These are phyloP conservation scores for Dendrolimus houi DNA, from an alignment of 2,888 invertebrate genomes.

Conservation along the genomic window DNA sequence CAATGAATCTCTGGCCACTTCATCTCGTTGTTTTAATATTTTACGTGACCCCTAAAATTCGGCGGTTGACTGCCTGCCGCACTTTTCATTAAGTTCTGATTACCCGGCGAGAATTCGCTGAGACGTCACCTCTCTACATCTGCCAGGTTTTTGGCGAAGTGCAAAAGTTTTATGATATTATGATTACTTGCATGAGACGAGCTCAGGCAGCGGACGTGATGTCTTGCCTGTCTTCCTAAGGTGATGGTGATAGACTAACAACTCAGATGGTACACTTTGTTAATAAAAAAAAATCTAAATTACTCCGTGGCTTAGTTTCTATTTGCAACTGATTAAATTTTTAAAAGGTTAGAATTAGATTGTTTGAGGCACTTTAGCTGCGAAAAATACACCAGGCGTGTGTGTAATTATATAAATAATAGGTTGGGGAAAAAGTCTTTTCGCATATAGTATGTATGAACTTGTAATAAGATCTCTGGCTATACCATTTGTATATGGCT, in stretches of 20 bases:
- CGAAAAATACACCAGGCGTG: too few relatives aligned
- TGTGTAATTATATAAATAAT: too few relatives aligned
- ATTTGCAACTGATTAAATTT: too few relatives aligned
- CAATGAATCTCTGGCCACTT: slow-evolving; percentile 74
- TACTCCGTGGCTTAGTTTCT: too few relatives aligned
- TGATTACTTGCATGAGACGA: slow-evolving; percentile 66
- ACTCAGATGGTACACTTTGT: slow-evolving; percentile 20
- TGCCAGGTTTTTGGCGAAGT: slow-evolving; percentile 58
- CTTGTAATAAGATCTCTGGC: too few relatives aligned
- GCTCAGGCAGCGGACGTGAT: slow-evolving; percentile 39
- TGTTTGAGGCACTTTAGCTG: too few relatives aligned
- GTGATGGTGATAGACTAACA: slow-evolving; percentile 14
- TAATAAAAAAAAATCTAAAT: background rate
- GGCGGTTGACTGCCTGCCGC: slow-evolving; percentile 53
- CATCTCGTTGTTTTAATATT: slow-evolving; percentile 73
- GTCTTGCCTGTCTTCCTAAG: slow-evolving; percentile 18
- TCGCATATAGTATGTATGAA: too few relatives aligned
- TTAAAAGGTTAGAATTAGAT: too few relatives aligned
- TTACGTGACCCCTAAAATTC: slow-evolving; percentile 75
- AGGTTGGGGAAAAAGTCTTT: too few relatives aligned
- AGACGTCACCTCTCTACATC: slow-evolving; percentile 43
- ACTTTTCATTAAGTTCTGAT: slow-evolving; percentile 74
- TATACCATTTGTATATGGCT: too few relatives aligned
- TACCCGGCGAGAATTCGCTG: slow-evolving; percentile 55
- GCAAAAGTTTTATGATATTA: slow-evolving; percentile 73